phyloP scores from a whole-genome alignment of 1,140 invertebrate genomes.

The Dolichoris vasculosae region DNA sequence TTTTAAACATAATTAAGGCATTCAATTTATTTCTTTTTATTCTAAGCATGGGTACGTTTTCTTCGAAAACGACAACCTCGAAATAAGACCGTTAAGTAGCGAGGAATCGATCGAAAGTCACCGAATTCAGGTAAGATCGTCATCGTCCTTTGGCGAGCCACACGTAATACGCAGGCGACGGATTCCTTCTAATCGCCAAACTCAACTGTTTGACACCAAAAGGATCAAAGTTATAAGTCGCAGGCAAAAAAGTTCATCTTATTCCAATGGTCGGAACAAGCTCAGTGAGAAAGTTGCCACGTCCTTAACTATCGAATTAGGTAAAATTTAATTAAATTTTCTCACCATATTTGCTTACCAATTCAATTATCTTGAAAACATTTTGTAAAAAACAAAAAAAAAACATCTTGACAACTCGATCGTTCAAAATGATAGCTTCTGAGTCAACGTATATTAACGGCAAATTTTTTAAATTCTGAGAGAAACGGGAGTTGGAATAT shows the following conservation, averaged over 20 bases:
- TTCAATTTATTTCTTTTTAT: conserved; percentile 33
- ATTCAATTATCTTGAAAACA: no score
- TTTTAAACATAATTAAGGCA: not conserved
- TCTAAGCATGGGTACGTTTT: conserved; percentile 79
- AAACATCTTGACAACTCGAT: no score
- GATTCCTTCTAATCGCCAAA: conserved; percentile 41
- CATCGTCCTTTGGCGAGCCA: conserved; percentile 62
- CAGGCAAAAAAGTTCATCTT: conserved; percentile 44
- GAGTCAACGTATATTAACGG: no score
- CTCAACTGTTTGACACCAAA: not conserved
- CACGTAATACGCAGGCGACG: conserved; percentile 77
- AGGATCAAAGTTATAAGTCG: conserved; percentile 16
- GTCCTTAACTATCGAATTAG: conserved; percentile 57
- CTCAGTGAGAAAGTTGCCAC: conserved; percentile 47
- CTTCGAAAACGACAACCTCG: conserved; percentile 78
- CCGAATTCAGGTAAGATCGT: conserved; percentile 54
- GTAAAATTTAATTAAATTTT: conserved; percentile 16
- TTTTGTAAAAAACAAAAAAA: no score
- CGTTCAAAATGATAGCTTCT: no score
- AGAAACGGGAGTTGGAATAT: no score
- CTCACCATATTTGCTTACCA: not conserved
- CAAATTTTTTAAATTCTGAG: no score
- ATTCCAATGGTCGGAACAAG: conserved; percentile 36
- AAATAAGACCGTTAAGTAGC: conserved; percentile 77
- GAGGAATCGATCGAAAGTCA: conserved; percentile 49